Conservation (phyloP, 2,113 vertebrate species). For the Corvus hawaiiensis region DNA sequence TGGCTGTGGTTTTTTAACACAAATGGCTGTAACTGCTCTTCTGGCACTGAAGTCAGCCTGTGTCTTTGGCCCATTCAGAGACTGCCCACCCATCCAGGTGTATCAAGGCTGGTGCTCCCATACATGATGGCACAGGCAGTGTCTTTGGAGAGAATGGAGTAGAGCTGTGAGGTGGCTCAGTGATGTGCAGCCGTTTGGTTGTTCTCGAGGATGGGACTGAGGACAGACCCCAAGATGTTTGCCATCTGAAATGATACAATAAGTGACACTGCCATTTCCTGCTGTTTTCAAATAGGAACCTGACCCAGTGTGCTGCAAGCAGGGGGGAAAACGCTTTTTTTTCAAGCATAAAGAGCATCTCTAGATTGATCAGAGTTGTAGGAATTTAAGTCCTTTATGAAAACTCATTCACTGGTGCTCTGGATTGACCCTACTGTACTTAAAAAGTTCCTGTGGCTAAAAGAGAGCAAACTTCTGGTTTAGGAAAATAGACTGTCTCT, state of each 20-base stretch:
- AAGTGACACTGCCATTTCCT: not conserved
- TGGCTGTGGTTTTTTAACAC: not conserved
- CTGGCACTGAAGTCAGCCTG: not conserved
- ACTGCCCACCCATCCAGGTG: no score
- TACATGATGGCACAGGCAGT: not conserved
- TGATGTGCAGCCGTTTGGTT: not conserved
- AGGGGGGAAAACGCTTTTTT: fast-evolving
- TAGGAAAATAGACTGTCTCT: not conserved
- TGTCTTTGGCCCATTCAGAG: not conserved
- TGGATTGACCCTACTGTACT: not conserved
- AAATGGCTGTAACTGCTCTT: not conserved
- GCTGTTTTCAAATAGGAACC: not conserved
- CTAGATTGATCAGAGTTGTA: not conserved
- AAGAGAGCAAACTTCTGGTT: not conserved
- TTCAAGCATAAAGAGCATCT: not conserved
- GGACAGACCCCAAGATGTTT: not conserved
- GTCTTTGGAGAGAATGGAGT: not conserved
- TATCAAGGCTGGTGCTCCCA: not conserved
- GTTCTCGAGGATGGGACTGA: not conserved
- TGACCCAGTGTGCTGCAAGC: not conserved
- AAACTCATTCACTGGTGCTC: not conserved
- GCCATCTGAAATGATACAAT: not conserved
- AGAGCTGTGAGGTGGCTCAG: fast-evolving
- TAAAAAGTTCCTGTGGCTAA: not conserved
- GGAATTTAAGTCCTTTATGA: not conserved